These are phyloP conservation scores for Mythimna lalbum DNA, from an alignment of 2,888 invertebrate genomes.

Conservation along the genomic window DNA sequence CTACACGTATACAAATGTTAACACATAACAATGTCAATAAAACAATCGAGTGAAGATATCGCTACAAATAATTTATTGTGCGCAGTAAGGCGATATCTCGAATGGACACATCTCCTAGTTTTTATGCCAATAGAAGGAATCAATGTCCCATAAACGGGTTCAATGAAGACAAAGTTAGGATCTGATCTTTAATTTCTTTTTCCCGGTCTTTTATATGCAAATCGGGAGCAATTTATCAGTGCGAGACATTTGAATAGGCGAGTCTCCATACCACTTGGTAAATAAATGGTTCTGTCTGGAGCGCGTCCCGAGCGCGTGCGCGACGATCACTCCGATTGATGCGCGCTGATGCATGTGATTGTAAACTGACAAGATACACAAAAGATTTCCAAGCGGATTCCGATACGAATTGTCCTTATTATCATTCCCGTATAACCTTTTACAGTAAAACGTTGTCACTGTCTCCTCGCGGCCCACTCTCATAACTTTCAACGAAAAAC, in stretches of 20 bases:
- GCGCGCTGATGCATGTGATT: constrained; percentile 71
- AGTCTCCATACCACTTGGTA: constrained; percentile 75
- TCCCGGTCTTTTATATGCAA: constrained; percentile 83
- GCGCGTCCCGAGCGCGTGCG: constrained; percentile 53
- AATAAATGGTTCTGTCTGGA: constrained; percentile 72
- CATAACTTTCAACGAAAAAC: constrained; percentile 56
- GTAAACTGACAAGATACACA: constrained; percentile 67
- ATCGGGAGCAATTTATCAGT: constrained; percentile 86
- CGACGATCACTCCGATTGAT: constrained; percentile 68
- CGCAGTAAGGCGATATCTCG: constrained; percentile 44
- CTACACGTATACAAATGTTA: constrained; percentile 14
- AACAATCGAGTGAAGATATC: constrained; percentile 48
- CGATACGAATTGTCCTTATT: constrained; percentile 57
- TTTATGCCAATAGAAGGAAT: constrained; percentile 66
- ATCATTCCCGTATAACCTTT: constrained; percentile 59
- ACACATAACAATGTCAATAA: constrained; percentile 34
- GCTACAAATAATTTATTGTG: constrained; percentile 44
- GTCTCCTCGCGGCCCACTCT: constrained; percentile 38
- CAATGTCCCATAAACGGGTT: constrained; percentile 71
- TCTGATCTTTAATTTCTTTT: constrained; percentile 76
- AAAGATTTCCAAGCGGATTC: constrained; percentile 59
- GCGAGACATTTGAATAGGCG: constrained; percentile 84
- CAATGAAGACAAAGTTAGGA: constrained; percentile 78
- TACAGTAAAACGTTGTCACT: constrained; percentile 45
- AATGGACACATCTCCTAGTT: constrained; percentile 59